Evolutionary conservation across 2,113 vertebrate species (phyloP), one percentile per base, ranked within the genome.

Genomic region (Calonectris borealis): DNA sequence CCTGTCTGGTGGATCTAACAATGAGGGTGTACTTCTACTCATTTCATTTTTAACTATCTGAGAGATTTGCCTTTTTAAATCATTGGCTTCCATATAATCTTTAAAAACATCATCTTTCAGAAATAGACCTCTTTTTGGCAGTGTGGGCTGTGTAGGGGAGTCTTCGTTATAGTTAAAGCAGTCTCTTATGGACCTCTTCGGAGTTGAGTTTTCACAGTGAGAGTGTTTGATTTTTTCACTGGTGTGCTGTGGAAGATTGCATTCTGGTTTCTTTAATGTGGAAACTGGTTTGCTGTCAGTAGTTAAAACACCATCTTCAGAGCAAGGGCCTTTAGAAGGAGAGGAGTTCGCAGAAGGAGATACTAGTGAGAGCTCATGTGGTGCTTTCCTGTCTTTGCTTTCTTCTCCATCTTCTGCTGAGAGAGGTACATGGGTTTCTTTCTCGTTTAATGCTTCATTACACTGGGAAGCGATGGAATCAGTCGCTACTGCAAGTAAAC

Each of bases 71-170:
- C 91, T 96, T 94, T 96, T 98, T 52, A 94, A 93, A 46, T 79
- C 92, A 14, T 89, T 91, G 51, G 22, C 48, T 77, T 96, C 92
- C 48, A 96, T 52, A 48, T 97, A 97, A 52, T 97, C 97, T 92
- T 97, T 96, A 55, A 97, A 95, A 20, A 88, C 90, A 66, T 98
- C 97, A 57, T 98, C 98, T 91, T 98, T 98, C 16, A 98, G 93
- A 95, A 98, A 98, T 24, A 99, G 96, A 42, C 98, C 98, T 97
- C 98, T 98, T 97, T 99, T 99, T 68, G 99, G 99, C 62, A 98
- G 88, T 0, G 99, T 99, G 42, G 99, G 99, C 77, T 99, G 99
- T 0, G 99, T 99, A 68, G 99, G 99, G 13, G 99, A 99, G 72
- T 98, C 97, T 34, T 98, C 98, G 1, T 98, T 98, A 88, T 98